phyloP scores from a whole-genome alignment of 2,113 vertebrate species.

The Clarias gariepinus region DNA sequence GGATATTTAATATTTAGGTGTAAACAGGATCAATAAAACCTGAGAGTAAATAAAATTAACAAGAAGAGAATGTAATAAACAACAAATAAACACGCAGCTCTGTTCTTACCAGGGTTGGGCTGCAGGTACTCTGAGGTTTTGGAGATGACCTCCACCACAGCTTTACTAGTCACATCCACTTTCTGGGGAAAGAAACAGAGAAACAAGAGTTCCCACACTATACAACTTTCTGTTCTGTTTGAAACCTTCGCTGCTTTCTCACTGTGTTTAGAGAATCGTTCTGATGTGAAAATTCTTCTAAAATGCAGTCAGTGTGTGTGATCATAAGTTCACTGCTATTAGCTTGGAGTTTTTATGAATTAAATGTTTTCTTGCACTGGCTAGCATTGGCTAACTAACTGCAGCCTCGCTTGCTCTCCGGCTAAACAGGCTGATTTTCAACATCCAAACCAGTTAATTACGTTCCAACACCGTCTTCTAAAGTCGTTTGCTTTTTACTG shows the following conservation, averaged over 20 bases:
- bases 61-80: background rate
- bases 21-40: background rate
- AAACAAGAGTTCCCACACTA: conserved; percentile 4
- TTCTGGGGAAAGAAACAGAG: conserved; percentile 74
- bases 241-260: background rate
- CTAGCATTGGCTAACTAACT: background rate
- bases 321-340: background rate
- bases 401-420: too few relatives aligned
- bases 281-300: background rate
- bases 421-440: background rate
- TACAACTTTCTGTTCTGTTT: background rate
- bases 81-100: background rate
- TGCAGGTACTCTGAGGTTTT: conserved; percentile 97
- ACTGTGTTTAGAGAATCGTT: background rate
- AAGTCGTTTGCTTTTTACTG: too few relatives aligned
- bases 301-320: background rate
- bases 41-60: background rate
- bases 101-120: conserved; percentile 90
- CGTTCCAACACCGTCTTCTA: too few relatives aligned
- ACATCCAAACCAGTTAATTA: too few relatives aligned
- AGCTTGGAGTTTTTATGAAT: background rate
- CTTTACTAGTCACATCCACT: conserved; percentile 96
- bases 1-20: background rate
- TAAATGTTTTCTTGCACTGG: background rate
- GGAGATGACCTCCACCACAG: conserved; percentile 89